Conservation (phyloP, 2,888 invertebrate species). For the Meloe dianella region DNA sequence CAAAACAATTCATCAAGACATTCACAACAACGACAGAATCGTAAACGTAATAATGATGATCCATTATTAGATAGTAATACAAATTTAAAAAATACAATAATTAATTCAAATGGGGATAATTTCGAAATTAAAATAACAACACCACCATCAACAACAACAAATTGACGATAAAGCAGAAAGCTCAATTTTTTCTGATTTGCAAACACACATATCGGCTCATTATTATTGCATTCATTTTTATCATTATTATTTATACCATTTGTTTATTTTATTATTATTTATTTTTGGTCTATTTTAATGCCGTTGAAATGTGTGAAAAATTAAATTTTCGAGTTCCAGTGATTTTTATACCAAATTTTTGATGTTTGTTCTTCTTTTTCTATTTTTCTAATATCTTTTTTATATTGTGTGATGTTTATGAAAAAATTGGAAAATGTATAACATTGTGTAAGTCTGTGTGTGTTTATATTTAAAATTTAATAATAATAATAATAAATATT, state of each 20-base stretch:
- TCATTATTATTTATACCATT: no score
- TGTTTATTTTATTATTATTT: no score
- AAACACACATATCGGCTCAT: no score
- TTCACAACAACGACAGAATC: conserved; percentile 37
- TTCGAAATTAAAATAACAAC: conserved; percentile 52
- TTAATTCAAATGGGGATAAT: conserved; percentile 52
- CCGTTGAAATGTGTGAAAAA: no score
- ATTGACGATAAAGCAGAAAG: neutral
- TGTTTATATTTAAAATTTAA: neutral
- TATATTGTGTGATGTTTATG: conserved; percentile 7
- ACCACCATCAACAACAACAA: neutral
- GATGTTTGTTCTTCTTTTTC: neutral
- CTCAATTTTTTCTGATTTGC: neutral
- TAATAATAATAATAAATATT: no score
- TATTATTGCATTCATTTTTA: no score
- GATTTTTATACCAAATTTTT: neutral
- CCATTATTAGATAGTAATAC: conserved; percentile 38
- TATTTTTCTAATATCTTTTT: neutral
- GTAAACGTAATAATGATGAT: conserved; percentile 36
- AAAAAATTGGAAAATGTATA: neutral
- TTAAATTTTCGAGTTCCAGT: neutral
- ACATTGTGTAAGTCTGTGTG: conserved; percentile 7
- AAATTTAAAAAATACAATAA: conserved; percentile 53
- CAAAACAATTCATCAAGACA: conserved; percentile 45
- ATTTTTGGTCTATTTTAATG: no score